Conservation (phyloP, 2,113 vertebrate genomes). For the Halcyon senegalensis region DNA sequence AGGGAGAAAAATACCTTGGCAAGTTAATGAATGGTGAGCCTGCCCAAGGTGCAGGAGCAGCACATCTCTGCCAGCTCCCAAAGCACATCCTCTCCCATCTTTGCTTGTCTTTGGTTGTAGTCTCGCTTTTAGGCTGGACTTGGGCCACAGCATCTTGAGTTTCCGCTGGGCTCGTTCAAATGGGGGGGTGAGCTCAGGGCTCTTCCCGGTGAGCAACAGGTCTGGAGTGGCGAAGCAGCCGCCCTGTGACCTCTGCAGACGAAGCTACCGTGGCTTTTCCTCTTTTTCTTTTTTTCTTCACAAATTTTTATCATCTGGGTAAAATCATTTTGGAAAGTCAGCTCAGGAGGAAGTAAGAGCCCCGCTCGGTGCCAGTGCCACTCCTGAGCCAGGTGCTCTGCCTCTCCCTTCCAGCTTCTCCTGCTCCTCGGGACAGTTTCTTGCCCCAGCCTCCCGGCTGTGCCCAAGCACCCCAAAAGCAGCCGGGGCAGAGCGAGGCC, state of each 20-base stretch:
- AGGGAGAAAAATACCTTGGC: not conserved
- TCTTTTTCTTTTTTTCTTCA: too few relatives aligned
- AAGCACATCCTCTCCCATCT: not conserved
- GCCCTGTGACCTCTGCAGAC: not conserved
- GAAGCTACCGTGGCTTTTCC: not conserved
- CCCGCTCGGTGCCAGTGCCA: fast-evolving
- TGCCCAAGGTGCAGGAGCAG: not conserved
- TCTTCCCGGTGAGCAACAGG: not conserved
- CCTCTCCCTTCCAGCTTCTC: not conserved
- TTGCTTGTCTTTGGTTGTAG: not conserved
- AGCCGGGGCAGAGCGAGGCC: not conserved
- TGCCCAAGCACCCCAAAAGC: not conserved
- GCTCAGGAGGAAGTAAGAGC: not conserved
- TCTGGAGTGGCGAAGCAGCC: not conserved
- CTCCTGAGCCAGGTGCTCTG: not conserved
- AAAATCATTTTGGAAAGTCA: not conserved
- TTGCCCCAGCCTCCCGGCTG: fast-evolving
- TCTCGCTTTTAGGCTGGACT: not conserved
- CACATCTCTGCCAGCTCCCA: not conserved
- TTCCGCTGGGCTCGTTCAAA: not conserved
- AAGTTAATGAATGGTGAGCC: not conserved
- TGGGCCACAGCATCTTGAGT: not conserved
- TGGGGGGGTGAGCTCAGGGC: not conserved
- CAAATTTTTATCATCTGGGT: not conserved
- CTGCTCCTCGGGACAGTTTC: fast-evolving